Percentiles rank a stretch among this genome's conserved stretches.
Evolutionary conservation across 2,888 invertebrate genomes (phyloP).

Genomic region (Diadegma fenestrale): DNA sequence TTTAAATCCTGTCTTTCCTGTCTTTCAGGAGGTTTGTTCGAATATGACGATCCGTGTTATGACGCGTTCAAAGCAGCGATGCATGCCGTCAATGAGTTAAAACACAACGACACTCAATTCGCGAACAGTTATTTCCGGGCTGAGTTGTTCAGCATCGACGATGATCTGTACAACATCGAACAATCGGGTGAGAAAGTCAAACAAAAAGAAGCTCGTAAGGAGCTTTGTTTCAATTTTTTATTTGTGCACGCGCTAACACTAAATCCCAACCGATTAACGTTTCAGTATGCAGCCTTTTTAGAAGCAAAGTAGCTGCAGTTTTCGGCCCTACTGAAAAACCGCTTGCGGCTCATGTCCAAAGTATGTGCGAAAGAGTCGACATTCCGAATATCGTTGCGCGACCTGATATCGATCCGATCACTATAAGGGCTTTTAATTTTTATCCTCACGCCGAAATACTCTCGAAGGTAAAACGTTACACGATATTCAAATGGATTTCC

Average conservation of each 20-base stretch:
- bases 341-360: slow-evolving; percentile 91
- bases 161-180: slow-evolving; percentile 71
- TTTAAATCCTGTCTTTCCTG: no score
- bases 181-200: slow-evolving; percentile 67
- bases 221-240: not conserved
- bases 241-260: not conserved
- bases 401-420: slow-evolving; percentile 88
- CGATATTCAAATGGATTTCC: not conserved
- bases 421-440: slow-evolving; percentile 89
- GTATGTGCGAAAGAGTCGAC: slow-evolving; percentile 93
- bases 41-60: slow-evolving; percentile 86
- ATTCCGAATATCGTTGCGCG: slow-evolving; percentile 94
- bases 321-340: slow-evolving; percentile 92
- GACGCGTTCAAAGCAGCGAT: slow-evolving; percentile 88
- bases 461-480: slow-evolving; percentile 82
- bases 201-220: slow-evolving; percentile 60
- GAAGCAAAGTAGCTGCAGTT: slow-evolving; percentile 90
- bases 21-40: slow-evolving; percentile 87
- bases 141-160: slow-evolving; percentile 47
- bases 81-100: slow-evolving; percentile 85
- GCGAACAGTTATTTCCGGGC: slow-evolving; percentile 69
- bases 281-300: slow-evolving; percentile 87
- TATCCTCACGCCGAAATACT: slow-evolving; percentile 90
- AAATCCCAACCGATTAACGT: not conserved
- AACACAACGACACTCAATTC: slow-evolving; percentile 69